These are phyloP conservation scores for Caenorhabditis remanei DNA, from an alignment of 1,140 invertebrate species.

Conservation along the genomic window DNA sequence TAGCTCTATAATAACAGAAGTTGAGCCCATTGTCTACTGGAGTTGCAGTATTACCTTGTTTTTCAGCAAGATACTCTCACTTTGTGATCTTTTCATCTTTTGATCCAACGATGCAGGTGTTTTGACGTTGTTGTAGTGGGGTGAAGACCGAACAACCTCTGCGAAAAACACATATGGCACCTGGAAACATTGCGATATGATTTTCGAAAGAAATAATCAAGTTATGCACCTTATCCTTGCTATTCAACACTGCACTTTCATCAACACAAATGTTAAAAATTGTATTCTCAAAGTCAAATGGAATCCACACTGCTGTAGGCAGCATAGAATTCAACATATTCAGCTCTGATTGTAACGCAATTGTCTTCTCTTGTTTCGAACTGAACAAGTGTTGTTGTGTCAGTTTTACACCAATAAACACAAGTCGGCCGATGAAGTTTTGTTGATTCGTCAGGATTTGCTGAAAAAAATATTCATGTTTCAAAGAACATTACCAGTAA, in stretches of 20 bases:
- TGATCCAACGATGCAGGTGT: neutral
- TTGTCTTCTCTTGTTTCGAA: conserved; percentile 35
- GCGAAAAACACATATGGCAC: conserved; percentile 39
- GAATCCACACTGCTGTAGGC: neutral
- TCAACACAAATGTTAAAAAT: conserved; percentile 33
- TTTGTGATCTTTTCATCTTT: conserved; percentile 79
- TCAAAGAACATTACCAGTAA: neutral
- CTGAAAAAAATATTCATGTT: neutral
- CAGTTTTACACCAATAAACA: conserved; percentile 11
- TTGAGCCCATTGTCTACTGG: neutral
- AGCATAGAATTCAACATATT: conserved; percentile 32
- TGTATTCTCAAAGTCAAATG: conserved; percentile 46
- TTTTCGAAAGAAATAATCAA: neutral
- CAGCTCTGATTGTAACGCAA: conserved; percentile 28
- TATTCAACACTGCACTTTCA: conserved; percentile 31
- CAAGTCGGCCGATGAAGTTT: conserved; percentile 23
- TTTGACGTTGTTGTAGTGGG: conserved; percentile 26
- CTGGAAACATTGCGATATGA: neutral
- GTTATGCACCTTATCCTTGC: conserved; percentile 12
- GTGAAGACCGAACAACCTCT: conserved; percentile 10
- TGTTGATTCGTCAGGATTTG: conserved; percentile 27
- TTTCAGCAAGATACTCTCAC: conserved; percentile 12
- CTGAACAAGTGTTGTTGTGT: conserved; percentile 20
- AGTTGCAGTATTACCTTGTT: neutral
- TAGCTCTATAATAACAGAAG: neutral